Evolutionary conservation across 2,113 vertebrate species (phyloP).

Genomic region (Cichladusa arquata): DNA sequence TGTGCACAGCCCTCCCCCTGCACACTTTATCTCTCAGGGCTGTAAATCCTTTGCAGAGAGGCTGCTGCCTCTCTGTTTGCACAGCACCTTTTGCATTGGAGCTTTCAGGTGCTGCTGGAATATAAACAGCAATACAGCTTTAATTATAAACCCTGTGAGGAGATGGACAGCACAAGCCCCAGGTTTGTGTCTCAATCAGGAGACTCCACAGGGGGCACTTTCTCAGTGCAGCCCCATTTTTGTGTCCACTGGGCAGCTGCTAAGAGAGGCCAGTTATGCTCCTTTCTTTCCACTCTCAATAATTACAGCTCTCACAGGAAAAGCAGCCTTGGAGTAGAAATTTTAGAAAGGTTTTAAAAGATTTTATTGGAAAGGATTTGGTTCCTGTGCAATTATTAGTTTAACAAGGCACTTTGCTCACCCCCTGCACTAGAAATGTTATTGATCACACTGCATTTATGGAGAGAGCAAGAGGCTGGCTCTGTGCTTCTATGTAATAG

Average conservation of each 20-base stretch:
- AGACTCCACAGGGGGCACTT: background rate
- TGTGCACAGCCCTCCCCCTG: background rate
- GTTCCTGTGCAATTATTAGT: conserved; percentile 41
- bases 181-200: conserved; percentile 37
- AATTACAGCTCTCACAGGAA: conserved; percentile 55
- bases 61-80: conserved; percentile 24
- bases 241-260: background rate
- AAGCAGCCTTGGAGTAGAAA: conserved; percentile 1
- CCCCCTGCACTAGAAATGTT: background rate
- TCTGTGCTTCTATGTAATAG: background rate
- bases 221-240: background rate
- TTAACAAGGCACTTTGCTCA: conserved; percentile 41
- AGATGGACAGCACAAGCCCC: background rate
- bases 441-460: conserved; percentile 6
- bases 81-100: background rate
- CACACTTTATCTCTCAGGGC: background rate
- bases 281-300: conserved; percentile 2
- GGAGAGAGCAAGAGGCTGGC: background rate
- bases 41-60: conserved; percentile 14
- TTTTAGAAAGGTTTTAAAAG: conserved; percentile 50
- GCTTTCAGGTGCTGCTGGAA: conserved; percentile 29
- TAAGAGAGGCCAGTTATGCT: background rate
- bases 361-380: conserved; percentile 51
- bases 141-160: conserved; percentile 1
- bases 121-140: conserved; percentile 12